These are phyloP conservation scores for Volucella inflata DNA, from an alignment of 2,888 invertebrate species.

Conservation along the genomic window DNA sequence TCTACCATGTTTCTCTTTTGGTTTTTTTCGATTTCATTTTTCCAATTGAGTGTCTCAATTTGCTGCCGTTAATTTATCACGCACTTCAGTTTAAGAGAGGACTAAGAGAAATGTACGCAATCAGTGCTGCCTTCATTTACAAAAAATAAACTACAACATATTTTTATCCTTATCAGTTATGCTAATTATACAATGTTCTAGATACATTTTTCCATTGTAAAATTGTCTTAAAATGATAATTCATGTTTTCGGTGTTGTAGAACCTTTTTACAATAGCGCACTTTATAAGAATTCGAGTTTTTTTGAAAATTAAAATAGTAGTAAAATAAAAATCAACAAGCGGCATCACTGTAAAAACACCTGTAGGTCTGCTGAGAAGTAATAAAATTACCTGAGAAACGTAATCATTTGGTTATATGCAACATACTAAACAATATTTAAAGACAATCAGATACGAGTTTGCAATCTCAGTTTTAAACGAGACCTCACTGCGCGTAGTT, in stretches of 20 bases:
- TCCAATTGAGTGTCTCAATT: slow-evolving; percentile 1
- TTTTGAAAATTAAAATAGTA: slow-evolving; percentile 10
- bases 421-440: slow-evolving; percentile 64
- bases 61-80: neutral
- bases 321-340: slow-evolving; percentile 11
- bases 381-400: slow-evolving; percentile 62
- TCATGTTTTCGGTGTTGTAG: neutral
- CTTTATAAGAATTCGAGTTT: neutral
- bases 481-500: slow-evolving; percentile 69
- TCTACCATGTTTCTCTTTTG: slow-evolving; percentile 42
- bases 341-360: slow-evolving; percentile 70
- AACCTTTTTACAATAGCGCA: neutral
- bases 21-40: neutral
- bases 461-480: slow-evolving; percentile 70
- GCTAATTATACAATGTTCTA: no score
- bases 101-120: neutral
- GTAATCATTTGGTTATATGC: slow-evolving; percentile 51
- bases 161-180: neutral
- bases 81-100: slow-evolving; percentile 23
- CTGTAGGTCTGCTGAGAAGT: slow-evolving; percentile 58
- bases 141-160: neutral
- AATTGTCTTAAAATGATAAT: neutral
- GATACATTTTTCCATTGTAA: no score
- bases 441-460: slow-evolving; percentile 67
- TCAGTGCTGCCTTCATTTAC: neutral